Evolutionary conservation across 2,888 invertebrate species (phyloP), one percentile per base, ranked within the genome.

Genomic region (Epirrhoe tristata): DNA sequence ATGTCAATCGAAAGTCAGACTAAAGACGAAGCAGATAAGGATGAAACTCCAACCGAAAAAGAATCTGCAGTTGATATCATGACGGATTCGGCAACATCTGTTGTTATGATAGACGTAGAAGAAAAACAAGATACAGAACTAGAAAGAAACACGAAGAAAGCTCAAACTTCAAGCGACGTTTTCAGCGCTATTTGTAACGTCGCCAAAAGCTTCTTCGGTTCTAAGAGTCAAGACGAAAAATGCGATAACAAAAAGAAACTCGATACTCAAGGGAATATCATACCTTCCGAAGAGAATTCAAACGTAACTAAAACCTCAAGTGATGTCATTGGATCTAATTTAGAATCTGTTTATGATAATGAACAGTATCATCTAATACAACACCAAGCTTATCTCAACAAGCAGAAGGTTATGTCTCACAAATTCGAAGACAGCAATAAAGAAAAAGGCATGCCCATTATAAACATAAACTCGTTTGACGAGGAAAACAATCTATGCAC

Each of bases 401-500:
- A 93, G 74, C 83, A 89, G 17, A 95, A 94, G 83, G 93, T 94
- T 0, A 88, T 95, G 89, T 76, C 87, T 0, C 87, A 93, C 61
- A 94, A 94, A 79, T 89, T 92, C 57, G 93, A 90, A 2, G 90
- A 90, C 66, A 43, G 51, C 10, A 88, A 89, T 79, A 64, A 61
- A 61, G 73, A 83, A 2, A 82, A 78, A 70, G 72, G 77, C 36
- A 46, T 46, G 6, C 74, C 81, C 0, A 64, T 75, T 0, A 73
- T 83, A 61, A 78, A 77, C 43, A 63, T 79, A 6, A 68, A 81
- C 10, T 72, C 82, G 0, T 71, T 87, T 10, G 89, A 89, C 53
- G 83, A 86, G 67, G 89, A 90, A 63, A 90, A 90, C 69, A 89
- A 89, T 69, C 81, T 74, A 14, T 83, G 76, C 76, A 73, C 85